Conservation (phyloP, 2,113 vertebrate genomes). For the Neodontobutis hainanensis region DNA sequence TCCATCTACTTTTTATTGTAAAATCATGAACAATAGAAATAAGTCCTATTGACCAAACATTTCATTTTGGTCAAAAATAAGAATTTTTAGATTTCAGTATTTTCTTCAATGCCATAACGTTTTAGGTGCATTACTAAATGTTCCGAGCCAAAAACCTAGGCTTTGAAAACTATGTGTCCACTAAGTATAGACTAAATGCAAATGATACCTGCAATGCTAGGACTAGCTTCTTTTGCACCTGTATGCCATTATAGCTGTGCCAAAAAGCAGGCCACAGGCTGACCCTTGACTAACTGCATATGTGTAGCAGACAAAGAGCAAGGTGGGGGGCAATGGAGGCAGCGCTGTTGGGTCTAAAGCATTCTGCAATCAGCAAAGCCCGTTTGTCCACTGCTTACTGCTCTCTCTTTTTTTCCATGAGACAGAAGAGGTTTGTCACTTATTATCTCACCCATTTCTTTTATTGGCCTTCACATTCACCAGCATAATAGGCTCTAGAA, state of each 20-base stretch:
- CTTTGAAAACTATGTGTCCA: no score
- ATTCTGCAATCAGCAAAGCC: slow-evolving; percentile 49
- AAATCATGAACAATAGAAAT: no score
- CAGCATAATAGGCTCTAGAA: neutral
- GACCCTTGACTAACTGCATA: slow-evolving; percentile 26
- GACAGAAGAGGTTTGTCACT: neutral
- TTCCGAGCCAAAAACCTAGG: no score
- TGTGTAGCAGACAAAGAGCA: slow-evolving; percentile 31
- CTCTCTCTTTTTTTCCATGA: neutral
- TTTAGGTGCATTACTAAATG: no score
- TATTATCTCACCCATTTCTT: neutral
- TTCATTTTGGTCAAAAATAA: no score
- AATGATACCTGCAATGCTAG: slow-evolving; percentile 30
- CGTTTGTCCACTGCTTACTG: slow-evolving; percentile 11
- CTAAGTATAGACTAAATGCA: neutral
- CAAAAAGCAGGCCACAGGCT: slow-evolving; percentile 42
- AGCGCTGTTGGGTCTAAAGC: slow-evolving; percentile 50
- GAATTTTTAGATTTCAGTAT: no score
- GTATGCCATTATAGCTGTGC: slow-evolving; percentile 17
- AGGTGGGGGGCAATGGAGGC: slow-evolving; percentile 16
- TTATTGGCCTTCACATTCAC: neutral
- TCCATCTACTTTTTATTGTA: no score
- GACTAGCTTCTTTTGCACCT: neutral
- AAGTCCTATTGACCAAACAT: no score
- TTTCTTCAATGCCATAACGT: no score